Base-by-base conservation (phyloP, 1,140 invertebrate species). In the Aethina tumida region DNA sequence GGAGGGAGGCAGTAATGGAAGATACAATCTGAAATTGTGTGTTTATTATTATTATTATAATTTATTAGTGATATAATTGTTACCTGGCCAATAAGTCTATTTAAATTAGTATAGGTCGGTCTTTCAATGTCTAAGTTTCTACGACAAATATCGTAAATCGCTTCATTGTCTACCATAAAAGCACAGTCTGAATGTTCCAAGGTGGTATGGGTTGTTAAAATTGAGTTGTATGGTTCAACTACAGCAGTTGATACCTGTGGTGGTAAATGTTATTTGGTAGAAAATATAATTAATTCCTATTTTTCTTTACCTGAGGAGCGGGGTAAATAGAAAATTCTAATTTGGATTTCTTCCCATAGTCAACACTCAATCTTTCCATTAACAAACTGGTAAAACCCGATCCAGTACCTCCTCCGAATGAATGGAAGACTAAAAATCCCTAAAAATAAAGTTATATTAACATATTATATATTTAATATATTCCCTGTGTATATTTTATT, bases 141-240 rank as follows among this genome's bases (percentile, higher is more conserved):
- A 14, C 84, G 70, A 59, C 87, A 92, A 58, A 92, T 90, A 59
- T 91, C 86, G 57, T 89, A 92, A 52, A 91, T 89, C 45, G 85
- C 86, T 60, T 91, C 86, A 60, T 89, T 84, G 66, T 89, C 84
- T 52, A 88, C 84, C 81, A 84, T 84, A 58, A 86, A 86, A n/a
- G 81, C 77, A 58, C 81, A 84, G 64, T 83, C 81, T 1, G 78
- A 83, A 60, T 85, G 81, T 59, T 84, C 81, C 41, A 85, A 62
- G 1, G 82, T 85, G 1, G 81, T 85, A 58, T 86, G 83, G 5
- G 81, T 85, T 7, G 81, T 84, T 33, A 84, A 59, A 56, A 84
- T 80, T 1, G 75, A 82, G 55, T 85, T 89, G 68, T 89, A 89
- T 0, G 85, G 85, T 60, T 89, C 85, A 7, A 89, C 85, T 4